A percentile compares a stretch with the other conserved stretches of the same genome.
These are phyloP conservation scores for Agonopterix heracliana DNA, from an alignment of 2,888 invertebrate species.

Conservation along the genomic window DNA sequence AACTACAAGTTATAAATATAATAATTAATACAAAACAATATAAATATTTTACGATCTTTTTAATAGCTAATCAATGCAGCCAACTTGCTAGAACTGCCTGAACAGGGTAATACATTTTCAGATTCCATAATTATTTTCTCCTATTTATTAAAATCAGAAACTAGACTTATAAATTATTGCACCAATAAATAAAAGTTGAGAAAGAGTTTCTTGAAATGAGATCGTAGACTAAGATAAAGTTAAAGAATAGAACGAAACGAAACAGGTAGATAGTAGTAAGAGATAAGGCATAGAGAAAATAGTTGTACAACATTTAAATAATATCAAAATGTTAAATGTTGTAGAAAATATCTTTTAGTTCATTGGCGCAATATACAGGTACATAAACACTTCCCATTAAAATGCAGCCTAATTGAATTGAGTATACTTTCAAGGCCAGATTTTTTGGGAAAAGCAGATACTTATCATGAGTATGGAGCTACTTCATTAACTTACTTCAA, in stretches of 20 bases:
- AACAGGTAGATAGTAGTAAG: conserved; percentile 6
- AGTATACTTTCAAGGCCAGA: conserved; percentile 42
- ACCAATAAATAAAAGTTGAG: conserved; percentile 48
- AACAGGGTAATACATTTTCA: conserved; percentile 37
- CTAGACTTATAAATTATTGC: conserved; percentile 35
- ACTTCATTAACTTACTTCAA: conserved; percentile 38
- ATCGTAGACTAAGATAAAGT: conserved; percentile 1
- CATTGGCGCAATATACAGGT: conserved; percentile 67
- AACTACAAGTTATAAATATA: conserved; percentile 48
- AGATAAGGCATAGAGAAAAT: conserved; percentile 15
- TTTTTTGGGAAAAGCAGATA: conserved; percentile 44
- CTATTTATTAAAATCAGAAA: conserved; percentile 32
- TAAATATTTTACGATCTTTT: conserved; percentile 48
- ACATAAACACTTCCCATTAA: conserved; percentile 52
- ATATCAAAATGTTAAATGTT: background rate
- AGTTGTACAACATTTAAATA: background rate
- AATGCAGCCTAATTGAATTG: conserved; percentile 42
- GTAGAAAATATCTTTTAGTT: conserved; percentile 31
- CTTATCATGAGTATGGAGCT: conserved; percentile 39
- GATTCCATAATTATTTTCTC: conserved; percentile 23
- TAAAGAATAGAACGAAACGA: conserved; percentile 2
- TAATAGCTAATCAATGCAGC: conserved; percentile 41
- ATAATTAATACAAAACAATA: conserved; percentile 64
- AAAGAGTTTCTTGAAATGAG: conserved; percentile 4
- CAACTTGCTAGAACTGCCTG: conserved; percentile 36